Percentiles rank a stretch among this genome's conserved stretches.
Conservation (phyloP, 2,113 vertebrate genomes). For the Martes martes region DNA sequence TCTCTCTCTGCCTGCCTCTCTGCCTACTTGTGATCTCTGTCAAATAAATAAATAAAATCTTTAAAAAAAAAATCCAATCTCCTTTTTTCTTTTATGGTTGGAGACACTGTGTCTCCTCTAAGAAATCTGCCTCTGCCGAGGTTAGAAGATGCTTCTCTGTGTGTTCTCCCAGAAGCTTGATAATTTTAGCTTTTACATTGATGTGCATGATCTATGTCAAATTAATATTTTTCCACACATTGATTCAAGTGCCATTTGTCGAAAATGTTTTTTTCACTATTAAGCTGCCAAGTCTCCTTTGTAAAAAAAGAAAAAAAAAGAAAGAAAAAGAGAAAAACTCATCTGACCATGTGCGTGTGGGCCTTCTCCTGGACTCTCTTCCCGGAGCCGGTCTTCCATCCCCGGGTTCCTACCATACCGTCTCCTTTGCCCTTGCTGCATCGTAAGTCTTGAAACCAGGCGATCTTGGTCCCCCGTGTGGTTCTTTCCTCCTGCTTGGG, state of each 20-base stretch:
- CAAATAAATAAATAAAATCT: too few relatives aligned
- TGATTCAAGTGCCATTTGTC: neutral
- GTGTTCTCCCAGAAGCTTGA: neutral
- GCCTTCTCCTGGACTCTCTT: neutral
- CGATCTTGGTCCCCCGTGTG: neutral
- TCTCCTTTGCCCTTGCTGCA: neutral
- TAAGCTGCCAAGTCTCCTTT: neutral
- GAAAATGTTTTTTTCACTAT: neutral
- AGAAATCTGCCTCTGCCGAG: neutral
- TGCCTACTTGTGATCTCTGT: too few relatives aligned
- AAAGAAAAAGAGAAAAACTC: neutral
- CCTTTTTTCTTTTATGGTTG: neutral
- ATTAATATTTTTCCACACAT: neutral
- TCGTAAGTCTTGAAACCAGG: neutral
- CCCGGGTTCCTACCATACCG: neutral
- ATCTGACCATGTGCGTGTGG: neutral
- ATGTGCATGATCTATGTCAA: neutral
- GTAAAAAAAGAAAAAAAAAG: neutral
- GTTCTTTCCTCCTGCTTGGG: neutral
- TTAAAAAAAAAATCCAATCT: neutral
- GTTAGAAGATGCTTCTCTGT: neutral
- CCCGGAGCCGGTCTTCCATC: neutral
- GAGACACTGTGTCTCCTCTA: neutral
- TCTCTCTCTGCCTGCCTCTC: too few relatives aligned
- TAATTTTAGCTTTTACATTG: neutral